Evolutionary conservation across 2,113 vertebrate species (phyloP).

Genomic region (Scomber japonicus): DNA sequence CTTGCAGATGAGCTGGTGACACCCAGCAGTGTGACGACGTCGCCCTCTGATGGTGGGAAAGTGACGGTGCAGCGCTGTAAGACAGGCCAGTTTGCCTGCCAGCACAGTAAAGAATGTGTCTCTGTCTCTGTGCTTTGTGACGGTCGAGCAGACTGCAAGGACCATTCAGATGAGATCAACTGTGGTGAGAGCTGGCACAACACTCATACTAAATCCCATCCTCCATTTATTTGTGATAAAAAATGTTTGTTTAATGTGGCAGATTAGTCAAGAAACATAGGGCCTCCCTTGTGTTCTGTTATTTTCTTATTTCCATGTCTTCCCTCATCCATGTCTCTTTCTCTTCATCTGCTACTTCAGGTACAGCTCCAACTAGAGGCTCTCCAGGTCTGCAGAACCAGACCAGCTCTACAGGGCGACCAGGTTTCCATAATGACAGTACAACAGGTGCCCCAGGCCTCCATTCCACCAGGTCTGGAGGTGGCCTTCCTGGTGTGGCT

Average conservation of each 20-base stretch:
- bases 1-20: slow-evolving; percentile 79
- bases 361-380: slow-evolving; percentile 63
- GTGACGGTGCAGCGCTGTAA: slow-evolving; percentile 64
- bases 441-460: slow-evolving; percentile 74
- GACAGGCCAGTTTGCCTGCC: slow-evolving; percentile 78
- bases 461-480: slow-evolving; percentile 58
- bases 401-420: slow-evolving; percentile 65
- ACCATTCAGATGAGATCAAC: slow-evolving; percentile 79
- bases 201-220: background rate
- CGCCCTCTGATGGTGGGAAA: slow-evolving; percentile 46
- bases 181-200: slow-evolving; percentile 73
- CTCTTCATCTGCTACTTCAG: slow-evolving; percentile 30
- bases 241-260: background rate
- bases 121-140: slow-evolving; percentile 79
- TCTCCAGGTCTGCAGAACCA: slow-evolving; percentile 74
- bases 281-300: background rate
- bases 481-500: slow-evolving; percentile 72
- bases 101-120: slow-evolving; percentile 76
- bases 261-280: background rate
- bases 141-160: slow-evolving; percentile 74
- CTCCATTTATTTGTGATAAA: background rate
- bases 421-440: slow-evolving; percentile 49
- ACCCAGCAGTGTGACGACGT: slow-evolving; percentile 52
- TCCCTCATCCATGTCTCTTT: too few relatives aligned
- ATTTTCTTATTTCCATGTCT: too few relatives aligned